Percentiles rank a stretch among this genome's conserved stretches.
Conservation (phyloP, 2,797 vertebrate genomes). For the Melopsittacus undulatus region DNA sequence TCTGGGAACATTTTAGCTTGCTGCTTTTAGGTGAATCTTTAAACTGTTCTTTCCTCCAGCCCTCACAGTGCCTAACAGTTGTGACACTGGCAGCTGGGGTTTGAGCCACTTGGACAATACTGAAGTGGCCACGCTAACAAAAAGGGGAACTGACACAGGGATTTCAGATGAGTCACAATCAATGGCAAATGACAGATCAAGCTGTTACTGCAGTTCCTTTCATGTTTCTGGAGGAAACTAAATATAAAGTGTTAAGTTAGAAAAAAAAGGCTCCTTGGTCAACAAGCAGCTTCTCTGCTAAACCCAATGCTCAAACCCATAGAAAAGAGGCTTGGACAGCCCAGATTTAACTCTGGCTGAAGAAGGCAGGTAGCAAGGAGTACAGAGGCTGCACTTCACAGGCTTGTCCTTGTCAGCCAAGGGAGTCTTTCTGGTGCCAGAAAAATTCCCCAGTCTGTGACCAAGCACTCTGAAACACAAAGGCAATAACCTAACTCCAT, state of each 20-base stretch:
- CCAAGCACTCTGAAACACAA: neutral
- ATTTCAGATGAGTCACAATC: slow-evolving; percentile 22
- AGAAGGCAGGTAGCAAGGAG: neutral
- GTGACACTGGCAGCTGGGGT: neutral
- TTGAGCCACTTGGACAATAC: neutral
- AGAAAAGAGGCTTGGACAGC: neutral
- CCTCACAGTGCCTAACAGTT: neutral
- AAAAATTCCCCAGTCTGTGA: neutral
- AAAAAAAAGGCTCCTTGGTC: neutral
- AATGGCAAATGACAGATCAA: neutral
- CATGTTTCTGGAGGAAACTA: neutral
- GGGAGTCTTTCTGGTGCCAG: neutral
- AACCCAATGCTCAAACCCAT: neutral
- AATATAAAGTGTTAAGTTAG: neutral
- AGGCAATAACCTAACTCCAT: neutral
- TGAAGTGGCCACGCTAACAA: neutral
- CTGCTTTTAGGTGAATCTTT: neutral
- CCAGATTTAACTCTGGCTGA: neutral
- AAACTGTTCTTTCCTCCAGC: neutral
- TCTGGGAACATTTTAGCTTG: neutral
- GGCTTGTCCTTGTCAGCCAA: neutral
- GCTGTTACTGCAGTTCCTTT: slow-evolving; percentile 1
- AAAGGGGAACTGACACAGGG: neutral
- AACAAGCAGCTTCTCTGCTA: neutral
- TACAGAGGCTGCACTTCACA: accelerated